These are phyloP conservation scores for Heterochromis multidens DNA, from an alignment of 2,113 vertebrate species.

Conservation along the genomic window DNA sequence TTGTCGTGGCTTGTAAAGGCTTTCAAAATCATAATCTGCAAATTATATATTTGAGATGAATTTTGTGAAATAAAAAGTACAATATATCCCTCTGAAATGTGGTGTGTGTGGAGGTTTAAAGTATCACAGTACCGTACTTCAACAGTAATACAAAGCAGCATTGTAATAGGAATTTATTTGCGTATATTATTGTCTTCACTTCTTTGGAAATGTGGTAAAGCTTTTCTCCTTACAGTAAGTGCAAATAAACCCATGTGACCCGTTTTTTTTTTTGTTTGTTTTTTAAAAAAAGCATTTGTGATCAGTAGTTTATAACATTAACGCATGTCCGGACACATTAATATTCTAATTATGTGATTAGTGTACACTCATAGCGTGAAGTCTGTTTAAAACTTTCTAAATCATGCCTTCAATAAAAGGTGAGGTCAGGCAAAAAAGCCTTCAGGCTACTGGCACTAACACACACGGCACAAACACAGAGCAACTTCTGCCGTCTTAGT, in stretches of 20 bases:
- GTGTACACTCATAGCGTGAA: no score
- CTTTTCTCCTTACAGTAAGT: not conserved
- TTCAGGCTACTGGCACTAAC: not conserved
- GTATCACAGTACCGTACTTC: not conserved
- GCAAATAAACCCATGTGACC: not conserved
- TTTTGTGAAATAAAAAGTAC: not conserved
- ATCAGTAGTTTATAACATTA: not conserved
- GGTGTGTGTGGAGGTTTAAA: not conserved
- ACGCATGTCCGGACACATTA: not conserved
- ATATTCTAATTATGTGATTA: not conserved
- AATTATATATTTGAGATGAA: not conserved
- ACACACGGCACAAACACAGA: not conserved
- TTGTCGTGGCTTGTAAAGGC: accelerated
- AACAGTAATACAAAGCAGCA: not conserved
- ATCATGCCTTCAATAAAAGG: not conserved
- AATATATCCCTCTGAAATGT: not conserved
- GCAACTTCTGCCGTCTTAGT: slow-evolving; percentile 23
- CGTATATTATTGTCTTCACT: not conserved
- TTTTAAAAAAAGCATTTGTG: not conserved
- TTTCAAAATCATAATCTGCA: not conserved
- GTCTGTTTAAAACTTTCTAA: not conserved
- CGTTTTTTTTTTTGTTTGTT: not conserved
- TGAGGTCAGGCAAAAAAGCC: not conserved
- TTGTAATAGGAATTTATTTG: not conserved
- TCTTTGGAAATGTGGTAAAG: not conserved